These are phyloP conservation scores for Heliconius ismenius DNA, from an alignment of 2,888 invertebrate species.

Conservation along the genomic window DNA sequence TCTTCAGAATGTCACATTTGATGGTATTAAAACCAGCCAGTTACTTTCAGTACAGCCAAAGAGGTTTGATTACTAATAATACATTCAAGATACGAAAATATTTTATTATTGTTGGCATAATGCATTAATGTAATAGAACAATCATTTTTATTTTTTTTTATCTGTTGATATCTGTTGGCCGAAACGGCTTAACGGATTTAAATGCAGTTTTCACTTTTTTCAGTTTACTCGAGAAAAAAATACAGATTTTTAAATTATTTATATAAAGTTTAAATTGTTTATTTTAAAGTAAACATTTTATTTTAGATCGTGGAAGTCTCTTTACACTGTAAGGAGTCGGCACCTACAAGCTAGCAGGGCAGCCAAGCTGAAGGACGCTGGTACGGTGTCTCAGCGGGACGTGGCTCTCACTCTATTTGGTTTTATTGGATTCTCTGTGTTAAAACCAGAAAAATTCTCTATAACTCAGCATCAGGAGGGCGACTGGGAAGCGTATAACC, in stretches of 20 bases:
- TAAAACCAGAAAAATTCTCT: constrained; percentile 83
- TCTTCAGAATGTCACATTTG: too few species aligned
- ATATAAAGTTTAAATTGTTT: not conserved
- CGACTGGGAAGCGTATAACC: constrained; percentile 86
- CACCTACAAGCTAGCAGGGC: constrained; percentile 82
- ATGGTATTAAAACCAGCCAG: too few species aligned
- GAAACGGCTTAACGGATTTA: too few species aligned
- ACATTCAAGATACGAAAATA: too few species aligned
- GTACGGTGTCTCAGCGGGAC: constrained; percentile 87
- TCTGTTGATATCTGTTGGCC: too few species aligned
- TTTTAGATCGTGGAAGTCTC: constrained; percentile 82
- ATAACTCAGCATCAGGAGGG: constrained; percentile 77
- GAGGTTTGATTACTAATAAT: too few species aligned
- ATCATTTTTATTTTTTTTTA: too few species aligned
- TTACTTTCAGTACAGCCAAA: too few species aligned
- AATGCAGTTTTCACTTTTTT: too few species aligned
- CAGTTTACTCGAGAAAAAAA: too few species aligned
- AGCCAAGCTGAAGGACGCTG: constrained; percentile 58
- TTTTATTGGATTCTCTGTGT: constrained; percentile 87
- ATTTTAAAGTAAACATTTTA: not conserved
- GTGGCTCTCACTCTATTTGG: constrained; percentile 91
- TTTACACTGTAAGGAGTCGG: constrained; percentile 82
- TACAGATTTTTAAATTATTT: not conserved
- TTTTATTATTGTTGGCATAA: too few species aligned
- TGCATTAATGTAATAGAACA: too few species aligned